These are phyloP conservation scores for Aythya fuligula DNA, from an alignment of 2,797 vertebrate genomes.

Conservation along the genomic window DNA sequence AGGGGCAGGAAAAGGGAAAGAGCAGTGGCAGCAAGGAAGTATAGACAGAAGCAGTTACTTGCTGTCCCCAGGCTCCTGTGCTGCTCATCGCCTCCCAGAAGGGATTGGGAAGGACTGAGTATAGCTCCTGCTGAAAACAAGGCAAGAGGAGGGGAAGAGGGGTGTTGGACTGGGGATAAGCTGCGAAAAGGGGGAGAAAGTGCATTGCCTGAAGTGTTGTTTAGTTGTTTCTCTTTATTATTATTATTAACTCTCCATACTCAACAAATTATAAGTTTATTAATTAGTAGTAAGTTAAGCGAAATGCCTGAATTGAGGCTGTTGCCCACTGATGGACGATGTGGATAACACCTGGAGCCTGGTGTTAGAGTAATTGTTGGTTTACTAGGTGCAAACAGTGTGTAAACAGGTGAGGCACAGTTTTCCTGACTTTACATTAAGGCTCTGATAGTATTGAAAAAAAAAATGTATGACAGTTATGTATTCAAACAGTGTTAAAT, in stretches of 20 bases:
- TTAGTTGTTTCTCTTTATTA: background rate
- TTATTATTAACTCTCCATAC: no score
- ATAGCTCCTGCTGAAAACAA: background rate
- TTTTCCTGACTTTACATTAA: background rate
- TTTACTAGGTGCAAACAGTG: background rate
- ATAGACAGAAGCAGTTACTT: background rate
- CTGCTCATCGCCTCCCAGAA: background rate
- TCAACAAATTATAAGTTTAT: background rate
- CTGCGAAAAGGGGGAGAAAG: background rate
- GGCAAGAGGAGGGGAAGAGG: background rate
- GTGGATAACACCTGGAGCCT: rapidly evolving
- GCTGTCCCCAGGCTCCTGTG: rapidly evolving
- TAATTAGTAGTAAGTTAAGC: background rate
- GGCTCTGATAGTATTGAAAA: background rate
- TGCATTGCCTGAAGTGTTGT: background rate
- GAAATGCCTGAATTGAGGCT: background rate
- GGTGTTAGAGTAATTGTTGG: background rate
- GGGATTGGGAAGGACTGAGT: rapidly evolving
- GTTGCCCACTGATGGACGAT: rapidly evolving
- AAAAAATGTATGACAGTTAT: background rate
- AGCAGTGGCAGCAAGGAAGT: background rate
- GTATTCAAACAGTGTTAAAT: background rate
- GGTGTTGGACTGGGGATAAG: background rate
- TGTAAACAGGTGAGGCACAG: background rate
- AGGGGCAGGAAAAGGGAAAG: background rate